Evolutionary conservation across 2,888 invertebrate species (phyloP).

Genomic region (Hydrotaea diabolus): DNA sequence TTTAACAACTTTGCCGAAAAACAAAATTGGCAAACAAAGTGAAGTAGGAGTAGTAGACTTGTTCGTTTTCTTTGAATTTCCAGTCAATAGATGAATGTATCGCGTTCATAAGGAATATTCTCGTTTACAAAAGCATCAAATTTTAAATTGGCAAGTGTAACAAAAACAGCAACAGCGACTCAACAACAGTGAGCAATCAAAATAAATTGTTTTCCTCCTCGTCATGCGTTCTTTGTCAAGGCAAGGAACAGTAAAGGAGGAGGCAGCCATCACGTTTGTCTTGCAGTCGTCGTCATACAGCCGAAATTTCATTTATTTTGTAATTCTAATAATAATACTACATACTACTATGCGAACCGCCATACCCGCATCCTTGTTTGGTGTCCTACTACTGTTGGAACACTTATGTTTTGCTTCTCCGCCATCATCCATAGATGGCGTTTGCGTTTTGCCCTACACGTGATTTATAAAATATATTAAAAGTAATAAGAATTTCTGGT

Average conservation of each 20-base stretch:
- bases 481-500: neutral
- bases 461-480: neutral
- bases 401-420: neutral
- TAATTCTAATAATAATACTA: slow-evolving; percentile 36
- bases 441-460: neutral
- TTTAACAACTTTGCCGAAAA: slow-evolving; percentile 29
- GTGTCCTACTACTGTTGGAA: no score
- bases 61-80: neutral
- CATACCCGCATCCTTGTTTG: no score
- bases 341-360: neutral
- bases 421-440: neutral
- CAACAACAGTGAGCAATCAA: slow-evolving; percentile 43
- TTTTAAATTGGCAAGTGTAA: slow-evolving; percentile 46
- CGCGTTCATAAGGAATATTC: slow-evolving; percentile 19
- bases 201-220: slow-evolving; percentile 42
- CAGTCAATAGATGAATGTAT: slow-evolving; percentile 6
- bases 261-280: neutral
- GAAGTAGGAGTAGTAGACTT: no score
- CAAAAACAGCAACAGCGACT: slow-evolving; percentile 5
- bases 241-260: neutral
- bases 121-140: slow-evolving; percentile 38
- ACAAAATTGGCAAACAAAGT: neutral
- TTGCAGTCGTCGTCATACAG: neutral
- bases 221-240: neutral
- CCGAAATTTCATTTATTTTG: slow-evolving; percentile 26